Evolutionary conservation across 2,797 vertebrate genomes (phyloP), one percentile per base, ranked within the genome.

Genomic region (Enteromius unitaeniatus): DNA sequence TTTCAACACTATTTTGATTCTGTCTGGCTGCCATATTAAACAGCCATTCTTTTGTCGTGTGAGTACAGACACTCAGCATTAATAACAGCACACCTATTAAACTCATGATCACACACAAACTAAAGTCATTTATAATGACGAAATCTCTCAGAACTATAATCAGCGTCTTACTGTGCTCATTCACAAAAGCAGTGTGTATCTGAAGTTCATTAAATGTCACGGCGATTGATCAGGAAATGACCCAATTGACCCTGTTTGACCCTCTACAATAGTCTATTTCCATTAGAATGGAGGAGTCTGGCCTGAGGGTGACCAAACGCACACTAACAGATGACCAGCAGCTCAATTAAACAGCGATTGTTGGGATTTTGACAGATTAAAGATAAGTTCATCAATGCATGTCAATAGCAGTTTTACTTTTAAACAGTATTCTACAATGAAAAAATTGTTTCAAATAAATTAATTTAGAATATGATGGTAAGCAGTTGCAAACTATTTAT

Each of bases 131-230:
- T 78, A 90, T 65, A 75, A 84, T 3, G 88, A 58, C 23, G 21
- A 49, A 49, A 70, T 73, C 84, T 73, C 79, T 85, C 83, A 76
- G 78, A 83, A 65, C 58, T 87, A 78, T 53, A 31, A 55, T 68
- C 14, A 19, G 19, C 6, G 19, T 78, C 49, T 75, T 80, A 74
- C 82, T 80, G 85, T 89, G 88, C 65, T 86, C 74, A 49, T 86
- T 64, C 86, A 91, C 88, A 90, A 91, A 91, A 88, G 85, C 55
- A 78, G 88, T 87, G 87, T 89, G 90, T 91, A 89, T 93, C 93
- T 85, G 88, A 91, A 94, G 92, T 92, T 93, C 92, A 95, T 94
- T 91, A 94, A 87, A 92, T 89, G 92, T 91, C 92, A 91, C 81
- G 79, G 87, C 88, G 88, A 92, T 89, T 92, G 93, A 92, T 93